phyloP scores from a whole-genome alignment of 2,888 invertebrate genomes.

The Heteropelma amictum region DNA sequence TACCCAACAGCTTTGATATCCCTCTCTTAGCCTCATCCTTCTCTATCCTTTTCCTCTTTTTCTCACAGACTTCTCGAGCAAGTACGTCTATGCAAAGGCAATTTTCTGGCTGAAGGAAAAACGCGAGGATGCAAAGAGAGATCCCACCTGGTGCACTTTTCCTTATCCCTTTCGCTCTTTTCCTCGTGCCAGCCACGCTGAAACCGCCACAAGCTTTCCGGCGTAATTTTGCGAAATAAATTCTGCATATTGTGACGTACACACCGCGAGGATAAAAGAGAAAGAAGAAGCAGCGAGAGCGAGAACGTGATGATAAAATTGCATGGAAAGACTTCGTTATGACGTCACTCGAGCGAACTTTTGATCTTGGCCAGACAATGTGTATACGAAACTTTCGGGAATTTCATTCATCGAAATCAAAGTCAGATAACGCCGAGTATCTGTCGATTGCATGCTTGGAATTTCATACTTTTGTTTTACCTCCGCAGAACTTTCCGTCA shows the following conservation, averaged over 20 bases:
- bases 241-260: constrained; percentile 19
- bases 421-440: neutral
- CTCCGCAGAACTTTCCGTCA: constrained; percentile 85
- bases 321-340: too few relatives aligned
- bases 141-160: constrained; percentile 46
- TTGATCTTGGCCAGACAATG: neutral
- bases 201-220: constrained; percentile 36
- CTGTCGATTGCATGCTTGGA: neutral
- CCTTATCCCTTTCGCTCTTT: neutral
- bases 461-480: neutral
- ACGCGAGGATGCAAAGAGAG: constrained; percentile 45
- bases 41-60: neutral
- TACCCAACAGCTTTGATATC: constrained; percentile 33
- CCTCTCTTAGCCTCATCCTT: constrained; percentile 25
- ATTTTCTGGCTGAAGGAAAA: constrained; percentile 59
- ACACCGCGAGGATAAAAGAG: neutral
- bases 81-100: constrained; percentile 59
- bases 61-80: neutral
- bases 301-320: too few relatives aligned
- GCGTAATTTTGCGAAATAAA: constrained; percentile 44
- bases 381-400: neutral
- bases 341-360: too few relatives aligned
- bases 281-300: neutral
- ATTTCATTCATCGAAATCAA: neutral
- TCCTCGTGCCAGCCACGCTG: constrained; percentile 3